Base-by-base conservation (phyloP, 2,797 vertebrate species). In the Cygnus olor region DNA sequence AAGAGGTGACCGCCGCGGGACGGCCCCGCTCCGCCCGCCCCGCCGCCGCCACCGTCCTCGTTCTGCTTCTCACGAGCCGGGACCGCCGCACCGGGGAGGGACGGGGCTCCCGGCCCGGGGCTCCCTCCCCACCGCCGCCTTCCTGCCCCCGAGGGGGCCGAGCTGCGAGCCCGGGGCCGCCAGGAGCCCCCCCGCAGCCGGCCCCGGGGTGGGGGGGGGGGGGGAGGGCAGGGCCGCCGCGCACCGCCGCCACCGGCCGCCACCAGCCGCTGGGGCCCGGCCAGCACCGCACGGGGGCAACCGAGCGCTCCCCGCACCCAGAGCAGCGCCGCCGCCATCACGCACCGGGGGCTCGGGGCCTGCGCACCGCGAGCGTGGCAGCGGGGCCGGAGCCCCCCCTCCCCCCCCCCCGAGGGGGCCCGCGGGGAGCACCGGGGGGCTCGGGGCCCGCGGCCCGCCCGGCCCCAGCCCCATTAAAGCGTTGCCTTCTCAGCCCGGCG, bases 1-100 rank as follows among this genome's bases (percentile, higher is more conserved):
- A 98, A 97, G 93, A 98, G 97, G 96, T 98, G 97, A 98, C 88
- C 25, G 2, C 24, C 4, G 2, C 45, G 45, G 45, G 45, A 47
- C 21, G 45, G 45, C 45, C 45, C 45, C 45, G 45, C 45, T 22
- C 45, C 45, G 45, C 45, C 45, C 1, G 28, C 28, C 16, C 27
- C 13, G 64, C 47, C 25, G 44, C 88, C 16, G 9, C 56, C 83
- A 24, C 47, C 70, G 9, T 17, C 64, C 89, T 53, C 49, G 27
- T 30, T 30, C 85, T 11, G 57, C 76, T 85, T 28, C 2, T n/a
- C 76, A 27, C 24, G 1, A 61, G 77, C 28, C 10, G 2, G n/a
- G 64, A 18, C 7, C 20, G 2, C 9, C 4, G 21, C 56, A n/a
- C 15, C 53, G 15, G 13, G 56, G 19, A 24, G 47, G 47, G 47